Evolutionary conservation across 2,797 vertebrate species (phyloP).

Genomic region (Phyllotis vaccarum): DNA sequence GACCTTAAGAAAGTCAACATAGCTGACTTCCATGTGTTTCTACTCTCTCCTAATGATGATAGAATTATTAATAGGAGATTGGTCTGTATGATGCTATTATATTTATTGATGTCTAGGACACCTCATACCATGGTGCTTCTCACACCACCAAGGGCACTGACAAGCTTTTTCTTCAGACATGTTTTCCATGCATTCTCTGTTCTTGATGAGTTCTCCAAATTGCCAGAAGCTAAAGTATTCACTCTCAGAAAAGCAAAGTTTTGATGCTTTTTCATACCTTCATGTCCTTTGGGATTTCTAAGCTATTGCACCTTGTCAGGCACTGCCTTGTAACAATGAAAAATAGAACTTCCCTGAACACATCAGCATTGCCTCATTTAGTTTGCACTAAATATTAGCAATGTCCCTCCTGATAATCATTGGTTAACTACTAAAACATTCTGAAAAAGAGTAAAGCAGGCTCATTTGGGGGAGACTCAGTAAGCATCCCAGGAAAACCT

Average conservation of each 20-base stretch:
- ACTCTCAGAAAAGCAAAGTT: slow-evolving; percentile 20
- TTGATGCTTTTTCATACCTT: slow-evolving; percentile 17
- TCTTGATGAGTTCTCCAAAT: background rate
- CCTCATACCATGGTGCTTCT: background rate
- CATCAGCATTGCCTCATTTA: slow-evolving; percentile 10
- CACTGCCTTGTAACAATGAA: background rate
- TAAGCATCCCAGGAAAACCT: background rate
- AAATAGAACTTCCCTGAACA: slow-evolving; percentile 41
- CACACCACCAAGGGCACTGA: background rate
- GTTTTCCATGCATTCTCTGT: slow-evolving; percentile 7
- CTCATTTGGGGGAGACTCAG: background rate
- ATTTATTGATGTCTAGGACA: background rate
- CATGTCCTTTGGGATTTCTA: slow-evolving; percentile 14
- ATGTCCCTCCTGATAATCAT: slow-evolving; percentile 7
- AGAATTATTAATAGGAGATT: slow-evolving; percentile 4
- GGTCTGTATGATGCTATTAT: background rate
- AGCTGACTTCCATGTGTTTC: background rate
- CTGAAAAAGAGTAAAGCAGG: background rate
- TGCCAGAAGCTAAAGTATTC: background rate
- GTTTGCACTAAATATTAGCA: background rate
- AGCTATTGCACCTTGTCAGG: background rate
- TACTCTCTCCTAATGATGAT: background rate
- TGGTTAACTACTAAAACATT: background rate
- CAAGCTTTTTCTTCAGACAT: background rate
- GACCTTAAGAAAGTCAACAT: slow-evolving; percentile 35